Evolutionary conservation across 2,797 vertebrate species (phyloP).

Genomic region (Coilia nasus): DNA sequence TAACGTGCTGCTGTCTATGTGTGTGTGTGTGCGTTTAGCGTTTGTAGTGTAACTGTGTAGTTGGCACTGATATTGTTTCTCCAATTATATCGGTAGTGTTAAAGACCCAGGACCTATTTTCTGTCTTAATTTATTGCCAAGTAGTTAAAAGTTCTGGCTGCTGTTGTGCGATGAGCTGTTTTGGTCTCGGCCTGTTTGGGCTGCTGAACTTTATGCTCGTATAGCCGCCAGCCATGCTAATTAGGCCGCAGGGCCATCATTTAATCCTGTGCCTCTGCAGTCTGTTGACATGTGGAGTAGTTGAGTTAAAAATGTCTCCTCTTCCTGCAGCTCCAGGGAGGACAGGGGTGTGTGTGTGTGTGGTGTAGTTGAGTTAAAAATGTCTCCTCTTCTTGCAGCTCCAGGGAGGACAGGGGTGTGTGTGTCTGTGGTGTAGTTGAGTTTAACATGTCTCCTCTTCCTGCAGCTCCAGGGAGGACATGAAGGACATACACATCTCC

Average conservation of each 20-base stretch:
- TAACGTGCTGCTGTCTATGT: not conserved
- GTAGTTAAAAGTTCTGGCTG: not conserved
- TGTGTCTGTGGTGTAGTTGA: too few species aligned
- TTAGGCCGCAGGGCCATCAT: not conserved
- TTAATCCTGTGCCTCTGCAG: not conserved
- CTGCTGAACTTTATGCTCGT: not conserved
- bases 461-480: conserved; percentile 86
- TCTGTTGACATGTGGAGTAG: not conserved
- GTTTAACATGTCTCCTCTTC: not conserved
- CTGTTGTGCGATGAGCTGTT: not conserved
- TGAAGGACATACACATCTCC: conserved; percentile 88
- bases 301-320: not conserved
- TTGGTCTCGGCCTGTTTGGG: not conserved
- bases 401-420: too few species aligned
- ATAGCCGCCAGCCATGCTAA: not conserved
- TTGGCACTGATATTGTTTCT: too few species aligned
- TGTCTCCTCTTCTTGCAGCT: too few species aligned
- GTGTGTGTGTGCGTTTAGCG: not conserved
- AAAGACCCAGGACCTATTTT: not conserved
- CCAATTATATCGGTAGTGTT: too few species aligned
- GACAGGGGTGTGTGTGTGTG: too few species aligned
- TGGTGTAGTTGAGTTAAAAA: too few species aligned
- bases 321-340: conserved; percentile 81
- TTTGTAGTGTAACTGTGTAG: too few species aligned
- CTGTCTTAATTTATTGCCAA: not conserved